A percentile compares a stretch with the other conserved stretches of the same genome.
Evolutionary conservation across 1,140 invertebrate genomes (phyloP).

Genomic region (Branchinecta lindahli): DNA sequence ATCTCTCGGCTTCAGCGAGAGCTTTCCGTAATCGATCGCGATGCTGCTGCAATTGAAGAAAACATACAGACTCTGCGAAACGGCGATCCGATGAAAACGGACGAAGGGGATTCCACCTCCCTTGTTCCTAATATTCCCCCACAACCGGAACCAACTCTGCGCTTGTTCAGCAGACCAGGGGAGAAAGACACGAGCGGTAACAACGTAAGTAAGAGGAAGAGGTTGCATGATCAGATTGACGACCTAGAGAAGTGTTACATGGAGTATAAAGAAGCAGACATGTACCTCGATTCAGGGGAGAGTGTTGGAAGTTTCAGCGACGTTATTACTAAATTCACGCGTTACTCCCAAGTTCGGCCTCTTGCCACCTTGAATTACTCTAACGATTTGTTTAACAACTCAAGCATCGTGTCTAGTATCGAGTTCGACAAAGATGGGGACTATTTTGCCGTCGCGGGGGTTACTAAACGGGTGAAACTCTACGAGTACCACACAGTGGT

Average conservation of each 20-base stretch:
- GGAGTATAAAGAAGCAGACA: conserved; percentile 50
- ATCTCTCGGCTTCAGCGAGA: conserved; percentile 48
- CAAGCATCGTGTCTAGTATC: conserved; percentile 88
- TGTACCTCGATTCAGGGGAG: conserved; percentile 39
- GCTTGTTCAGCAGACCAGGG: conserved; percentile 28
- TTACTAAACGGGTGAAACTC: conserved; percentile 87
- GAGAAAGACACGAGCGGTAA: conserved; percentile 28
- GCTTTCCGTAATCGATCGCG: conserved; percentile 56
- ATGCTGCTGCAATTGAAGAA: conserved; percentile 59
- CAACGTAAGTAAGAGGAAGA: conserved; percentile 47
- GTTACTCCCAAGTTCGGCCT: conserved; percentile 58
- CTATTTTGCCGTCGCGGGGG: conserved; percentile 89
- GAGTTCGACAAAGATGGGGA: conserved; percentile 95
- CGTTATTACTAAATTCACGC: conserved; percentile 70
- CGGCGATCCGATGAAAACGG: not conserved
- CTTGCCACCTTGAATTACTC: conserved; percentile 81
- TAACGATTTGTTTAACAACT: conserved; percentile 69
- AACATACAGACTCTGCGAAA: conserved; percentile 24
- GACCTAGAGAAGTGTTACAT: conserved; percentile 81
- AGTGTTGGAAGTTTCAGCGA: conserved; percentile 46
- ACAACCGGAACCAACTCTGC: conserved; percentile 3
- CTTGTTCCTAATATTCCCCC: conserved; percentile 12
- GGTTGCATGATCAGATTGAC: conserved; percentile 73
- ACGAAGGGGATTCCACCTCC: not conserved
- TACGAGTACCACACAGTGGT: conserved; percentile 79